Evolutionary conservation across 1,140 invertebrate species (phyloP).

Genomic region (Sitobion miscanthi): DNA sequence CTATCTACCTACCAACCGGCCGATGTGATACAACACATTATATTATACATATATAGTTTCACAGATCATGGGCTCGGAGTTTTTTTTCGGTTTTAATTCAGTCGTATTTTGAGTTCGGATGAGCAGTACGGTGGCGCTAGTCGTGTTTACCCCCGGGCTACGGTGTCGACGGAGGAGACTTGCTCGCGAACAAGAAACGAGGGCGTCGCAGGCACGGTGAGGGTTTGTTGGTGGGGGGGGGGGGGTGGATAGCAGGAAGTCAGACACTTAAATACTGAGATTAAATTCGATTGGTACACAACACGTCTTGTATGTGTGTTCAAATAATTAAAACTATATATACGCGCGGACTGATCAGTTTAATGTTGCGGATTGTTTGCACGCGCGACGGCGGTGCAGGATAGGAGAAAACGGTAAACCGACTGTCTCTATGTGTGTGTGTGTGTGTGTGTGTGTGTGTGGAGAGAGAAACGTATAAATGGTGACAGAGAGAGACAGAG

Average conservation of each 20-base stretch:
- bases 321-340: conserved; percentile 55
- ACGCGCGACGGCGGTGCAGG: conserved; percentile 20
- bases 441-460: not conserved
- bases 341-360: conserved; percentile 41
- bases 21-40: not conserved
- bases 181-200: not conserved
- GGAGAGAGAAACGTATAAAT: not conserved
- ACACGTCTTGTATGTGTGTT: conserved; percentile 51
- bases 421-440: not conserved
- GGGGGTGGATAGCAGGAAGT: not conserved
- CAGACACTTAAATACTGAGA: conserved; percentile 48
- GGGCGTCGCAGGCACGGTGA: not conserved
- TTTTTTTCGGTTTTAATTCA: not conserved
- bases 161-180: not conserved
- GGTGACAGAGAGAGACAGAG: not conserved
- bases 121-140: not conserved
- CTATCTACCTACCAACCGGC: not conserved
- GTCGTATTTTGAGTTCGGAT: not conserved
- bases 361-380: conserved; percentile 52
- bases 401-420: conserved; percentile 31
- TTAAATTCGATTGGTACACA: conserved; percentile 56
- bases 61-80: not conserved
- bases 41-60: not conserved
- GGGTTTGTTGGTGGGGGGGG: too few species aligned
- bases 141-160: not conserved